Evolutionary conservation across 1,140 invertebrate species (phyloP).

Genomic region (Schlechtendalia chinensis): DNA sequence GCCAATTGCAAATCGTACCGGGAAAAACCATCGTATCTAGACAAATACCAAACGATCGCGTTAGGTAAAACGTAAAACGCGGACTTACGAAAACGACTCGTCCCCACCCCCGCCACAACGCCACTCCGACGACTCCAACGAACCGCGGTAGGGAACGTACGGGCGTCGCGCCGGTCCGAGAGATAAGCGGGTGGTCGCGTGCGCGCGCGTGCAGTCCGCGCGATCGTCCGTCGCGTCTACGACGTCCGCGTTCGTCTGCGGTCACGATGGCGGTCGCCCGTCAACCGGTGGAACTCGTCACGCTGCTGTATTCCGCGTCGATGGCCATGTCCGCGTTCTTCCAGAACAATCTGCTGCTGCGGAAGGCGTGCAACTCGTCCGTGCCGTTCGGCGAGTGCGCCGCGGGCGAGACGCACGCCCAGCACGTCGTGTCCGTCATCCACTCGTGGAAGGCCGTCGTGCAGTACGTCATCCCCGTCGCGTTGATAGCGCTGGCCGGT

Average conservation of each 20-base stretch:
- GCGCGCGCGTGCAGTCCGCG: background rate
- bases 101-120: too few species aligned
- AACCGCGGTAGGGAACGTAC: too few species aligned
- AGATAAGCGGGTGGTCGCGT: too few species aligned
- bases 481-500: conserved; percentile 48
- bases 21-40: too few species aligned
- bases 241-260: too few species aligned
- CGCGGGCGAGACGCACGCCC: conserved; percentile 51
- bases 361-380: conserved; percentile 50
- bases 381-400: conserved; percentile 23
- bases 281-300: conserved; percentile 37
- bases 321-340: conserved; percentile 42
- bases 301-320: conserved; percentile 49
- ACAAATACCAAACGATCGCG: too few species aligned
- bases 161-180: too few species aligned
- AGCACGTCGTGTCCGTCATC: conserved; percentile 52
- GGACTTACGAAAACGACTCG: too few species aligned
- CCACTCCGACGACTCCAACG: too few species aligned
- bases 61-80: too few species aligned
- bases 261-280: background rate
- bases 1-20: too few species aligned
- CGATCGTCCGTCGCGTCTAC: background rate
- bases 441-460: conserved; percentile 53
- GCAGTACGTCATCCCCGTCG: conserved; percentile 52
- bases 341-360: conserved; percentile 48